Conservation (phyloP, 2,797 vertebrate species). For the Enteromius treurensis region DNA sequence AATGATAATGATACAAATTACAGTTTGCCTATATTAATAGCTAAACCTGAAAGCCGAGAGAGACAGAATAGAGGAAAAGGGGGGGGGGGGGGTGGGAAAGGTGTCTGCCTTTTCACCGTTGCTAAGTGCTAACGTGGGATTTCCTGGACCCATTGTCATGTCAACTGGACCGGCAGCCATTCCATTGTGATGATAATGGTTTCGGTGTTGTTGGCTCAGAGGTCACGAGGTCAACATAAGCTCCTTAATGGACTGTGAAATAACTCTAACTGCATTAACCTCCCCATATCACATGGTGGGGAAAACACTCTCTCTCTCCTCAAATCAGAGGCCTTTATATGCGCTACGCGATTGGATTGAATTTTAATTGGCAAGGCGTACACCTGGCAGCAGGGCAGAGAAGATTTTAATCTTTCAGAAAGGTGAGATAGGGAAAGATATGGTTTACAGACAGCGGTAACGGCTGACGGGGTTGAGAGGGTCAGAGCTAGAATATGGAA, state of each 20-base stretch:
- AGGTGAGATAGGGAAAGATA: conserved; percentile 55
- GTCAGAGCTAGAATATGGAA: conserved; percentile 44
- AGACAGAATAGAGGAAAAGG: conserved; percentile 70
- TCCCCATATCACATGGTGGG: conserved; percentile 90
- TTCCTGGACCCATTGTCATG: conserved; percentile 85
- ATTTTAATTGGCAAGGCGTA: conserved; percentile 92
- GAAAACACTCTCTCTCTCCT: conserved; percentile 87
- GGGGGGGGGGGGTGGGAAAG: neutral
- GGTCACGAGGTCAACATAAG: conserved; percentile 97
- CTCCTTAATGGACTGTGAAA: conserved; percentile 99
- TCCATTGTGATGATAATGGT: conserved; percentile 99
- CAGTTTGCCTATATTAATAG: conserved; percentile 81
- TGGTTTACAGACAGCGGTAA: conserved; percentile 55
- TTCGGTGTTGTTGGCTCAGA: conserved; percentile 96
- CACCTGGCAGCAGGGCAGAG: conserved; percentile 72
- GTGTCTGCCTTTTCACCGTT: conserved; percentile 63
- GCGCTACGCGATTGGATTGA: conserved; percentile 94
- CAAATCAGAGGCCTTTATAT: conserved; percentile 85
- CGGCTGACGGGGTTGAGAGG: conserved; percentile 41
- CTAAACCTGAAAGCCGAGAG: conserved; percentile 82
- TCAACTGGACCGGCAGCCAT: conserved; percentile 80
- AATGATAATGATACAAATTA: conserved; percentile 92
- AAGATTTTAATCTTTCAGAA: conserved; percentile 73
- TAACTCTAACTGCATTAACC: conserved; percentile 99
- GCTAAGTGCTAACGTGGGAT: conserved; percentile 89